Percentiles rank a stretch among this genome's conserved stretches.
Conservation (phyloP, 2,888 invertebrate species). For the Achlya flavicornis region DNA sequence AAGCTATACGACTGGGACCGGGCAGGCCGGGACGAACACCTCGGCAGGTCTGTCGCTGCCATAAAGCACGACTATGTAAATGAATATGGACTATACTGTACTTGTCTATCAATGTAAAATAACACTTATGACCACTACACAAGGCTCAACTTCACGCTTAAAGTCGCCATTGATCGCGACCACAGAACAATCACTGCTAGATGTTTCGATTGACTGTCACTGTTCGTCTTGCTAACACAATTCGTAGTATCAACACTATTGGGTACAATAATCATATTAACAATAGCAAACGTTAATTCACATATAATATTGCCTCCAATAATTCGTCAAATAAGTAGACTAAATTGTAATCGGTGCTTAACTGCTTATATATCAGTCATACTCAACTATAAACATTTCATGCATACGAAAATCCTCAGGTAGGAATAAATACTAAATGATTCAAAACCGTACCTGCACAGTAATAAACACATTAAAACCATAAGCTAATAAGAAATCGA, state of each 20-base stretch:
- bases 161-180: slow-evolving; percentile 28
- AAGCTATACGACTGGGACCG: slow-evolving; percentile 96
- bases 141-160: slow-evolving; percentile 9
- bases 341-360: not conserved
- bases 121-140: not conserved
- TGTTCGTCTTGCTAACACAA: slow-evolving; percentile 11
- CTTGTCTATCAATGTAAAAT: slow-evolving; percentile 7
- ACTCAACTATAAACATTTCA: not conserved
- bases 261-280: not conserved
- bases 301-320: not conserved
- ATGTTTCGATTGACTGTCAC: slow-evolving; percentile 29
- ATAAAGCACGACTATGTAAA: slow-evolving; percentile 24
- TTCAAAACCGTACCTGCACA: not conserved
- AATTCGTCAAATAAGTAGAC: not conserved
- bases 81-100: slow-evolving; percentile 29
- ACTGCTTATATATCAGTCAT: not conserved
- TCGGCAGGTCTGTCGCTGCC: slow-evolving; percentile 91
- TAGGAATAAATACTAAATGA: not conserved
- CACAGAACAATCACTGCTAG: slow-evolving; percentile 21
- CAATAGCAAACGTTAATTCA: not conserved
- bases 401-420: not conserved
- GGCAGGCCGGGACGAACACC: slow-evolving; percentile 94
- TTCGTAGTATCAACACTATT: not conserved
- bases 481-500: not conserved
- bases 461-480: not conserved